A percentile compares a stretch with the other conserved stretches of the same genome.
Conservation (phyloP, 2,113 vertebrate species). For the Carlito syrichta region DNA sequence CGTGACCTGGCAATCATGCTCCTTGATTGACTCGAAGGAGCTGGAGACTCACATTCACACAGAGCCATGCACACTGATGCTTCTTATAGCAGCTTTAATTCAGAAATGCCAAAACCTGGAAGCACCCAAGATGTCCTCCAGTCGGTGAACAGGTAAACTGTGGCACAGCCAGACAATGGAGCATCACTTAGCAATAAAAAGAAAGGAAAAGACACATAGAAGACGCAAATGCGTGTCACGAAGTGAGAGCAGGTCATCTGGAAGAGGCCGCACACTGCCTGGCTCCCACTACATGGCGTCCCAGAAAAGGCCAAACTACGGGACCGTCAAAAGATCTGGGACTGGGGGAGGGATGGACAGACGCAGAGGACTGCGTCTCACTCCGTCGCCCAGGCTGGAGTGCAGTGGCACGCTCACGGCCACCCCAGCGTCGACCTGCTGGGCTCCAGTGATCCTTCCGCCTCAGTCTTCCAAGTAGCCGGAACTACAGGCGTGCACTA, state of each 20-base stretch:
- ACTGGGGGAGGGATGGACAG: accelerated
- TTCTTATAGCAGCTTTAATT: not conserved
- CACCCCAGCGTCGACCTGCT: too few species aligned
- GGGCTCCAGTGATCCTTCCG: too few species aligned
- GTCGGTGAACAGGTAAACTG: not conserved
- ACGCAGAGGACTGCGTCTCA: too few species aligned
- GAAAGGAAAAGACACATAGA: not conserved
- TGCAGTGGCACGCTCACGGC: too few species aligned
- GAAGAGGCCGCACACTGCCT: not conserved
- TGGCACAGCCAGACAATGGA: not conserved
- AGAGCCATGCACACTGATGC: not conserved
- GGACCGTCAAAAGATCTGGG: not conserved
- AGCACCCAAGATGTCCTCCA: not conserved
- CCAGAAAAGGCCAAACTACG: not conserved
- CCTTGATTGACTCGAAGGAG: not conserved
- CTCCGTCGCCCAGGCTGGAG: too few species aligned
- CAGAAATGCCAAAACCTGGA: not conserved
- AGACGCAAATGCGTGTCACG: not conserved
- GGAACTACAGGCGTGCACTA: too few species aligned
- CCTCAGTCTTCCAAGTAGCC: too few species aligned
- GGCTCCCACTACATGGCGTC: too few species aligned
- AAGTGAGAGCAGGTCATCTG: not conserved
- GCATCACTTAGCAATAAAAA: not conserved
- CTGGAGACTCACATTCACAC: not conserved
- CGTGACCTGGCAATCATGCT: too few species aligned